Evolutionary conservation across 2,888 invertebrate species (phyloP).

Genomic region (Phyllotreta striolata): DNA sequence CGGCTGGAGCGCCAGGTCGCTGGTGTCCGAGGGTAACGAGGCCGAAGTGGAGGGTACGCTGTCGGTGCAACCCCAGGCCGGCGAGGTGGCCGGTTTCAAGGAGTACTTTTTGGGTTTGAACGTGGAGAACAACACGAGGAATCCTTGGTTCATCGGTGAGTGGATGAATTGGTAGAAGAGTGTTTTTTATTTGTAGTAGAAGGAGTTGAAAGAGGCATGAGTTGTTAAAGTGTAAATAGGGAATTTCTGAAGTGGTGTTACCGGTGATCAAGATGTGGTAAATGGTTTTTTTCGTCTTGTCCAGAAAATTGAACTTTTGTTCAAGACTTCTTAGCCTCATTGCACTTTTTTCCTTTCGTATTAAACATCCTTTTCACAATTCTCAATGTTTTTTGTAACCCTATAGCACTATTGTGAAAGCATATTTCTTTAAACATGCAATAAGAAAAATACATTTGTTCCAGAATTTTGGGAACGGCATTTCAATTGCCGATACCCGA

Average conservation of each 20-base stretch:
- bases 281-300: no score
- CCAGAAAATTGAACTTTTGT: no score
- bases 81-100: conserved; percentile 86
- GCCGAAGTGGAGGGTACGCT: conserved; percentile 92
- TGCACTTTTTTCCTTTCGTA: no score
- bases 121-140: conserved; percentile 86
- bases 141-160: conserved; percentile 96
- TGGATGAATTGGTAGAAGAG: conserved; percentile 39
- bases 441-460: conserved; percentile 46
- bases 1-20: conserved; percentile 90
- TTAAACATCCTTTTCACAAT: no score
- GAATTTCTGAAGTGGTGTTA: no score
- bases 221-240: not conserved
- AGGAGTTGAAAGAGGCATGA: not conserved
- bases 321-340: no score
- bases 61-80: conserved; percentile 93
- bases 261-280: no score
- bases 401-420: no score
- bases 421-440: no score
- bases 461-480: conserved; percentile 95
- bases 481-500: conserved; percentile 87
- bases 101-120: conserved; percentile 85
- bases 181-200: not conserved
- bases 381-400: no score
- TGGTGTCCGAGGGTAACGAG: conserved; percentile 89